Base-by-base conservation (phyloP, 2,888 invertebrate species). In the Nudaria mundana region DNA sequence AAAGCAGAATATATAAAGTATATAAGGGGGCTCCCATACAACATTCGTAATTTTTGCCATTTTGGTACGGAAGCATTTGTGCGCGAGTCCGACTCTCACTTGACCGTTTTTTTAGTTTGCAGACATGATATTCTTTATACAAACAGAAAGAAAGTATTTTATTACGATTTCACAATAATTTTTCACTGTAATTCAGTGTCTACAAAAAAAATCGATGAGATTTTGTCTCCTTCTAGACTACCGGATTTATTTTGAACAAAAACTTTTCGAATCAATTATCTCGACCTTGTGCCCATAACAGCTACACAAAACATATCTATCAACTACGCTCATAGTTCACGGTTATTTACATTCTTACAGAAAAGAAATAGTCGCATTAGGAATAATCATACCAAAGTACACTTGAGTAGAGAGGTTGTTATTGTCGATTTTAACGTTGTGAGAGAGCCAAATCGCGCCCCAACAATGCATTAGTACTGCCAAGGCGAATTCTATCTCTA, bases 401-500 rank as follows among this genome's bases (percentile, higher is more conserved):
- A 37, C 48, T 51, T 37, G 44, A 53, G 46, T 42, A 26, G 53
- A 56, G 50, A 49, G 47, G 47, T 62, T 63, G 60, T 66, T 58
- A 56, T 51, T 63, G 60, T 42, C 44, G 52, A 55, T 56, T 56
- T 50, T 64, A 63, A 69, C 68, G 65, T 76, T 77, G 81, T 76
- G 71, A 63, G 65, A 46, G 76, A 76, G 85, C 84, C 84, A 85
- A 84, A 68, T 78, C 67, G 63, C 62, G 53, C 41, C 66, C 62
- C 54, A 66, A 67, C 71, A 71, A 75, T 76, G 76, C 71, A 66
- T 68, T 66, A 45, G 66, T 58, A 71, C 67, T 83, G 84, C 85
- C 85, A 85, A 85, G 63, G 71, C 77, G 68, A 78, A 81, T 83
- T 79, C 79, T 84, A 81, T 73, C 69, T 73, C 71, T 73, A 74